phyloP scores from a whole-genome alignment of 2,888 invertebrate species.

The Pterostichus niger region DNA sequence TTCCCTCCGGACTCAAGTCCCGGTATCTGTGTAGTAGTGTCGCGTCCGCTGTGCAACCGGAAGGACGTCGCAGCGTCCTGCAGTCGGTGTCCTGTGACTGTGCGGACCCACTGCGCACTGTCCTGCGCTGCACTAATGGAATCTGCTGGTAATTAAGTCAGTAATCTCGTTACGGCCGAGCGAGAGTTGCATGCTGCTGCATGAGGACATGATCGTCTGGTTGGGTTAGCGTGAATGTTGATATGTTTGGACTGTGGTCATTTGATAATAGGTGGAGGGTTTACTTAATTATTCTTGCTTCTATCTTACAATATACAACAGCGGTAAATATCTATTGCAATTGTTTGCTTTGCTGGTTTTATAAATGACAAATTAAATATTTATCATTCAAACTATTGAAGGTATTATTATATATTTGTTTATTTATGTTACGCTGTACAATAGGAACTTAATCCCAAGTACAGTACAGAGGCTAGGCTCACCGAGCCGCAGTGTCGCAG shows the following conservation, averaged over 20 bases:
- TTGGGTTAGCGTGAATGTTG: background rate
- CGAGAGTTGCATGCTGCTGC: background rate
- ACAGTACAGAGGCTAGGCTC: no score
- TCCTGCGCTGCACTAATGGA: conserved; percentile 12
- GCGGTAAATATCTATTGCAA: no score
- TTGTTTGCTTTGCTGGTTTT: no score
- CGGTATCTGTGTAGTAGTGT: background rate
- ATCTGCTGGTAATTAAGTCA: conserved; percentile 35
- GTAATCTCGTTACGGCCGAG: conserved; percentile 29
- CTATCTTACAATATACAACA: no score
- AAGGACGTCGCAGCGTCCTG: background rate
- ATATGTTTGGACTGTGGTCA: background rate
- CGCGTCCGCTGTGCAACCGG: conserved; percentile 11
- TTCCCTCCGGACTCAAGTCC: background rate
- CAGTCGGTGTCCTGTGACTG: background rate
- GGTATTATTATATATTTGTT: no score
- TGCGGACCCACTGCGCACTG: background rate
- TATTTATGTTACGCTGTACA: no score
- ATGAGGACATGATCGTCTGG: background rate
- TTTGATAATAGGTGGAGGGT: background rate
- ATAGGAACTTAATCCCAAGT: no score
- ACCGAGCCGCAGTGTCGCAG: no score
- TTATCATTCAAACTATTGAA: no score
- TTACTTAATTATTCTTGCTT: background rate
- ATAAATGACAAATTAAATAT: no score